These are phyloP conservation scores for Genyomyrus donnyi DNA, from an alignment of 2,113 vertebrate species.

Conservation along the genomic window DNA sequence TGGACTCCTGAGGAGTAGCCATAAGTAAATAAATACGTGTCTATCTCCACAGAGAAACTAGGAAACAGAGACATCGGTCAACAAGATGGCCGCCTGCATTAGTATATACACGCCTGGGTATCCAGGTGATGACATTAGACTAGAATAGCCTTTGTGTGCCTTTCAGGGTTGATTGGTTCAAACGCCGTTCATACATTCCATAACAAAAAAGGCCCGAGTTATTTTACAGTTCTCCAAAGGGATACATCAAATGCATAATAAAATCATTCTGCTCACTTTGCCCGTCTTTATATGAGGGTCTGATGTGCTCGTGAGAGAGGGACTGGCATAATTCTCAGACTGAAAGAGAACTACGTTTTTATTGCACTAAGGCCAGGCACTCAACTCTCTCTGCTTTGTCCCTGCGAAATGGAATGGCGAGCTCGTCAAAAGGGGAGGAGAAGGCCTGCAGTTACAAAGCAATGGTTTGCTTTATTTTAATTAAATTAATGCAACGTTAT, in stretches of 20 bases:
- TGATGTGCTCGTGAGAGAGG: not conserved
- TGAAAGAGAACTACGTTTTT: not conserved
- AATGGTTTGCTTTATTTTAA: not conserved
- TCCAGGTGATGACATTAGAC: not conserved
- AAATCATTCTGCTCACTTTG: conserved; percentile 17
- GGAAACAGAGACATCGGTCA: not conserved
- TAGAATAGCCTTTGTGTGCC: not conserved
- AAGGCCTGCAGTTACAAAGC: not conserved
- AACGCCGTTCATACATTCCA: not conserved
- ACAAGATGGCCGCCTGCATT: not conserved
- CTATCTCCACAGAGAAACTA: not conserved
- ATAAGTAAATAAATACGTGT: not conserved
- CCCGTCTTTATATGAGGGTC: not conserved
- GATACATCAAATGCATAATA: conserved; percentile 10
- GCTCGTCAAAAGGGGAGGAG: not conserved
- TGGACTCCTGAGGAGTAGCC: not conserved
- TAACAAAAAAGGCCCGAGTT: not conserved
- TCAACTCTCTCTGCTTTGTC: not conserved
- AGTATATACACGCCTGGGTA: not conserved
- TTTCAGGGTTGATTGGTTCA: conserved; percentile 18
- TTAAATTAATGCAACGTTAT: not conserved
- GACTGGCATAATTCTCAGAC: not conserved
- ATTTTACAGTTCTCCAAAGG: conserved; percentile 16
- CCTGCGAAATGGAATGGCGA: not conserved
- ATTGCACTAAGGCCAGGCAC: not conserved